Evolutionary conservation across 1,140 invertebrate genomes (phyloP), one percentile per base, ranked within the genome.

Genomic region (Ganaspis sp.): DNA sequence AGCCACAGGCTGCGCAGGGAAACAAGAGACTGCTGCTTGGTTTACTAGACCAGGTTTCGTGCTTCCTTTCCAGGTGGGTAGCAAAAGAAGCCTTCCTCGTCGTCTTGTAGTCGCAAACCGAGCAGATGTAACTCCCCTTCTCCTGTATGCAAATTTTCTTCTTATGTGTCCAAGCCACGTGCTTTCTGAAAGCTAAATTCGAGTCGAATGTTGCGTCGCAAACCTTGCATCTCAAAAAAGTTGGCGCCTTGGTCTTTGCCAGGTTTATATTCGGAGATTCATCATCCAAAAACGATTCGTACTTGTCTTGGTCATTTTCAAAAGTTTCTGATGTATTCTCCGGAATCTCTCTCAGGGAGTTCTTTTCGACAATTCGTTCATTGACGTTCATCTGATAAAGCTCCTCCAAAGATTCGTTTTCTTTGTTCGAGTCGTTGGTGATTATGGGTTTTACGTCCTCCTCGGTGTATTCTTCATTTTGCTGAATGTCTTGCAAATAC

Each of bases 91-190:
- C 86, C 53, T 91, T 91, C 42, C 90, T 91, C 2, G 76, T 6
- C 0, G 87, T 90, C n/a, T 85, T 79, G 58, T 87, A 91, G 29
- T 90, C 90, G 70, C 90, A 91, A 0, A 91, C 85, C 0, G 89
- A 86, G 58, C 90, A 91, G 1, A 91, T 82, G 54, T 87, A 91
- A 3, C 79, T 70, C 0, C 87, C 88, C 6, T 85, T 81, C 4
- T 91, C 89, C 21, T 89, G 87, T 5, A 91, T 86, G 73, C 86
- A 91, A 0, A 90, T 80, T 69, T 90, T 91, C 45, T 89, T 89
- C 58, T 87, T 89, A 76, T 90, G 90, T 0, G 81, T 87, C 88
- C 88, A 90, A 0, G 90, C 88, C 0, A 91, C 88, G 78, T 92
- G 91, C 12, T 90, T 90, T 4, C 83, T 75, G 21, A 91, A 91